Evolutionary conservation across 2,797 vertebrate species (phyloP).

Genomic region (Eulemur coronatus): DNA sequence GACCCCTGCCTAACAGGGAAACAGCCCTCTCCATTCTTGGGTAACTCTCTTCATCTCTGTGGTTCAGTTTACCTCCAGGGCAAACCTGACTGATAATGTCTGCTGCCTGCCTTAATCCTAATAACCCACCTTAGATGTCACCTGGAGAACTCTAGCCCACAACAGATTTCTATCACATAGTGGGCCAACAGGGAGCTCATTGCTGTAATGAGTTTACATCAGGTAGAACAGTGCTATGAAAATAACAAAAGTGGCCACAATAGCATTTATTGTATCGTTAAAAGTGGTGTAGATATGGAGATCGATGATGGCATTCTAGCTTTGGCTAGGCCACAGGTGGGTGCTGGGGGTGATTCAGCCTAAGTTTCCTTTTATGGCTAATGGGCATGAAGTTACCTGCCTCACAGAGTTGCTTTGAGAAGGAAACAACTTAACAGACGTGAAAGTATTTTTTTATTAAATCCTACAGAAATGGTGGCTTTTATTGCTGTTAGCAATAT

Average conservation of each 20-base stretch:
- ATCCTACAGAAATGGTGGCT: background rate
- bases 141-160: background rate
- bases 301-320: background rate
- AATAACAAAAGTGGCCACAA: background rate
- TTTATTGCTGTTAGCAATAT: background rate
- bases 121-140: background rate
- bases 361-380: background rate
- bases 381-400: background rate
- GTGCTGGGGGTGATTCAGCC: background rate
- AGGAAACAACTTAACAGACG: background rate
- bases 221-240: background rate
- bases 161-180: conserved; percentile 21
- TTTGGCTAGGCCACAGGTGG: background rate
- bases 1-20: background rate
- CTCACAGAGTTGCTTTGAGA: background rate
- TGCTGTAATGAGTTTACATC: conserved; percentile 11
- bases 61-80: background rate
- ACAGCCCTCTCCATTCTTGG: background rate
- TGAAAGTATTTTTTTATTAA: conserved; percentile 18
- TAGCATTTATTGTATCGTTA: background rate
- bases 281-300: background rate
- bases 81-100: background rate
- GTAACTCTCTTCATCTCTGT: background rate
- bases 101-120: background rate
- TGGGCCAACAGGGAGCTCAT: background rate